Evolutionary conservation across 2,113 vertebrate genomes (phyloP).

Genomic region (Toxostoma redivivum): DNA sequence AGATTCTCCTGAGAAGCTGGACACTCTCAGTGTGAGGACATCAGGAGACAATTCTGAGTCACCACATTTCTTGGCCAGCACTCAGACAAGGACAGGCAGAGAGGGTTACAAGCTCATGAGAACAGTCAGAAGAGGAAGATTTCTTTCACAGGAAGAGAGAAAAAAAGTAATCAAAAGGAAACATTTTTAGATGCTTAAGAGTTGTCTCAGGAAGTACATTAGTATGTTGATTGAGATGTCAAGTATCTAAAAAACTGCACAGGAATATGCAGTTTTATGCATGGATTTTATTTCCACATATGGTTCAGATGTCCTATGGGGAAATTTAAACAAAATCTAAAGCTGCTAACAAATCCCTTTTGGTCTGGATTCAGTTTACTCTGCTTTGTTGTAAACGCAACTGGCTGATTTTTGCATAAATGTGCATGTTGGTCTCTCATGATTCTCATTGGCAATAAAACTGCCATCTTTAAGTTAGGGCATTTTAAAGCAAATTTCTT

Average conservation of each 20-base stretch:
- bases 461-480: background rate
- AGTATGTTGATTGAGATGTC: conserved; percentile 30
- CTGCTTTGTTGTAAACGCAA: background rate
- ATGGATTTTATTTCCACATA: conserved; percentile 38
- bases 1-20: background rate
- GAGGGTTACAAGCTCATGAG: background rate
- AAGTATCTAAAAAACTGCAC: conserved; percentile 18
- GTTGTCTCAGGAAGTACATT: conserved; percentile 4
- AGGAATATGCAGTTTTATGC: background rate
- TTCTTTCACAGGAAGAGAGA: background rate
- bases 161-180: conserved; percentile 15
- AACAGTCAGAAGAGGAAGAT: background rate
- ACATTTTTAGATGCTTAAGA: background rate
- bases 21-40: background rate
- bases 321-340: background rate
- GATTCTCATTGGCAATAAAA: background rate
- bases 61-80: background rate
- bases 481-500: background rate
- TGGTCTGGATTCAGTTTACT: background rate
- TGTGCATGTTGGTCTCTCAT: background rate
- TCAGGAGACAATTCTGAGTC: background rate
- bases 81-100: background rate
- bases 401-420: background rate
- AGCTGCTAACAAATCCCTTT: conserved; percentile 15
- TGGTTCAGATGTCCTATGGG: background rate